A percentile compares a stretch with the other conserved stretches of the same genome.
Conservation (phyloP, 2,113 vertebrate species). For the Lasiurus cinereus region DNA sequence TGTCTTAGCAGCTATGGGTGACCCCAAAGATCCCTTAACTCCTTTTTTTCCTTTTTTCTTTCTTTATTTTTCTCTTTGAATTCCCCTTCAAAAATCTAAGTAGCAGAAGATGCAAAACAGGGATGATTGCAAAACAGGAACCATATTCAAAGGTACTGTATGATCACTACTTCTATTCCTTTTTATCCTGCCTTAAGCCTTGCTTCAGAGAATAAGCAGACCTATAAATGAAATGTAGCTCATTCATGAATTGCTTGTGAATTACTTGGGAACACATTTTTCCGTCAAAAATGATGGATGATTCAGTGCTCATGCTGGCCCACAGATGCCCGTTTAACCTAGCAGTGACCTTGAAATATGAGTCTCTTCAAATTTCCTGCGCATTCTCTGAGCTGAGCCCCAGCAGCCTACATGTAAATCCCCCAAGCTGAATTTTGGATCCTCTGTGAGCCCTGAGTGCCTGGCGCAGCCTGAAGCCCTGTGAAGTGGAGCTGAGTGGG, state of each 20-base stretch:
- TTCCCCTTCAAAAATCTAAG: neutral
- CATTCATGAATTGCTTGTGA: slow-evolving; percentile 21
- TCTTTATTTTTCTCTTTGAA: slow-evolving; percentile 14
- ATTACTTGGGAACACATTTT: slow-evolving; percentile 59
- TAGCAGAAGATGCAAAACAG: neutral
- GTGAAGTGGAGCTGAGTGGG: neutral
- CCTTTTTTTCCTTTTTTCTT: neutral
- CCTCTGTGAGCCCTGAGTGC: neutral
- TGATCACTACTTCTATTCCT: neutral
- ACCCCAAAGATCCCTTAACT: neutral
- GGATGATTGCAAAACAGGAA: neutral
- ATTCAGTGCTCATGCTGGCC: neutral
- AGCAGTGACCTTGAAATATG: slow-evolving; percentile 52
- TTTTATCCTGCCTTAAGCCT: neutral
- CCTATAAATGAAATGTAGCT: slow-evolving; percentile 38
- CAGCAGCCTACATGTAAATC: neutral
- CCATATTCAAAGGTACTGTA: neutral
- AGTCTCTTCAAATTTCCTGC: slow-evolving; percentile 41
- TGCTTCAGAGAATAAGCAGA: slow-evolving; percentile 12
- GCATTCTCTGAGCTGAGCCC: neutral
- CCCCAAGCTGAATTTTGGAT: neutral
- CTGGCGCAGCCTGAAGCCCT: neutral
- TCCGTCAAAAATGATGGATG: slow-evolving; percentile 67
- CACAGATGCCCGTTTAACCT: slow-evolving; percentile 65
- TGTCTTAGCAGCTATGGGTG: neutral